Evolutionary conservation across 1,140 invertebrate species (phyloP).

Genomic region (Tenebrio molitor): DNA sequence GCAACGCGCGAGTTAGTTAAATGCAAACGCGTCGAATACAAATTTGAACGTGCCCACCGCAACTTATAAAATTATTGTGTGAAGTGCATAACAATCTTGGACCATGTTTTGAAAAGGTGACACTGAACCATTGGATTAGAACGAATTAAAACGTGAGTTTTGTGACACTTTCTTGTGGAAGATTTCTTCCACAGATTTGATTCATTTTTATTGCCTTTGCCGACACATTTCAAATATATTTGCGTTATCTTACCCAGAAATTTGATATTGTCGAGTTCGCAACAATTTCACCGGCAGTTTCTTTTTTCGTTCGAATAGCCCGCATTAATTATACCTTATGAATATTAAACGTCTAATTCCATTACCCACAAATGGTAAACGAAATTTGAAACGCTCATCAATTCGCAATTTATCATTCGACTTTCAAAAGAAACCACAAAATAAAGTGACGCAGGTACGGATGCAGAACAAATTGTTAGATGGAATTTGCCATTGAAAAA

Average conservation of each 20-base stretch:
- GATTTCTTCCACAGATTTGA: no score
- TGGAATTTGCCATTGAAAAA: no score
- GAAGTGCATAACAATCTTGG: neutral
- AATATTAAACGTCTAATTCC: neutral
- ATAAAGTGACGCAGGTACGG: no score
- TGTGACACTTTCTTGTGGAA: no score
- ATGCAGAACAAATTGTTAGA: no score
- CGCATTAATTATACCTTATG: neutral
- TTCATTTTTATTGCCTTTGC: no score
- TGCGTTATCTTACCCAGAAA: no score
- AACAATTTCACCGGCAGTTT: conserved; percentile 15
- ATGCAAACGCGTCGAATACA: conserved; percentile 15
- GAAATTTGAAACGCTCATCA: neutral
- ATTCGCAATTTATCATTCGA: neutral
- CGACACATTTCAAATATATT: no score
- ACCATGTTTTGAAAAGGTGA: conserved; percentile 17
- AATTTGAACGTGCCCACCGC: conserved; percentile 15
- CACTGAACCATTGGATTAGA: conserved; percentile 6
- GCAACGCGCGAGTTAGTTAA: conserved; percentile 21
- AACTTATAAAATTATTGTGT: conserved; percentile 4
- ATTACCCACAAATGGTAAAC: neutral
- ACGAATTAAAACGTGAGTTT: conserved; percentile 2
- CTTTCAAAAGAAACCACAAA: neutral
- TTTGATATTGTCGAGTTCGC: conserved; percentile 17
- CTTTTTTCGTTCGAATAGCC: conserved; percentile 13